These are phyloP conservation scores for Morbakka virulenta DNA, from an alignment of 30 jellyfish, hydroid and myxozoan species.

Conservation along the genomic window DNA sequence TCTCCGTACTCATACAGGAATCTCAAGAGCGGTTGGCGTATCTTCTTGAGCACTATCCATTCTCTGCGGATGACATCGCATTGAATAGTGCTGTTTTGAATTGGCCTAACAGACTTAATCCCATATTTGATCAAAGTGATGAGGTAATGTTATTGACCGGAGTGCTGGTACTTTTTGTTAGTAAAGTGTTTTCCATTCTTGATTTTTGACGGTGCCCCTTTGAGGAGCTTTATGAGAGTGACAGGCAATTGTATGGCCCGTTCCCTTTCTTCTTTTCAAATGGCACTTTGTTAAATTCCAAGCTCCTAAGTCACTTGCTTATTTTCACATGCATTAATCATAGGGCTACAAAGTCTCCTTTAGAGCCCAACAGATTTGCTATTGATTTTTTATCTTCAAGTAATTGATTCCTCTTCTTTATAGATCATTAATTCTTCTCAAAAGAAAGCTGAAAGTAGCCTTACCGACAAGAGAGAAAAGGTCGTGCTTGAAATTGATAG, in stretches of 20 bases:
- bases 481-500: constrained; percentile 83
- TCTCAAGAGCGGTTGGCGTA: constrained; percentile 78
- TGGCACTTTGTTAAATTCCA: too few relatives aligned
- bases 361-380: not conserved
- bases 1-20: too few relatives aligned
- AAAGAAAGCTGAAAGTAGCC: constrained; percentile 73
- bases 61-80: constrained; percentile 57
- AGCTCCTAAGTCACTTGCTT: too few relatives aligned
- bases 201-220: not conserved
- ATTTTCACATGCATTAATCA: too few relatives aligned
- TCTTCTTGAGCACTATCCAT: constrained; percentile 70
- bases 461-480: constrained; percentile 87
- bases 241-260: too few relatives aligned
- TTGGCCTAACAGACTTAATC: constrained; percentile 88
- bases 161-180: too few relatives aligned
- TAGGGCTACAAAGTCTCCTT: too few relatives aligned
- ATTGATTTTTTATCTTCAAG: not conserved
- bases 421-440: constrained; percentile 85
- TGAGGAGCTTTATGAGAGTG: not conserved
- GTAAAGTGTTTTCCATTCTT: not conserved
- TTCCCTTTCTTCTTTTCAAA: too few relatives aligned
- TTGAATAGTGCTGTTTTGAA: constrained; percentile 81
- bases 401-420: not conserved
- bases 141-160: too few relatives aligned
- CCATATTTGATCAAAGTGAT: constrained; percentile 89